phyloP scores from a whole-genome alignment of 2,888 invertebrate genomes.

The Megamerina dolium region DNA sequence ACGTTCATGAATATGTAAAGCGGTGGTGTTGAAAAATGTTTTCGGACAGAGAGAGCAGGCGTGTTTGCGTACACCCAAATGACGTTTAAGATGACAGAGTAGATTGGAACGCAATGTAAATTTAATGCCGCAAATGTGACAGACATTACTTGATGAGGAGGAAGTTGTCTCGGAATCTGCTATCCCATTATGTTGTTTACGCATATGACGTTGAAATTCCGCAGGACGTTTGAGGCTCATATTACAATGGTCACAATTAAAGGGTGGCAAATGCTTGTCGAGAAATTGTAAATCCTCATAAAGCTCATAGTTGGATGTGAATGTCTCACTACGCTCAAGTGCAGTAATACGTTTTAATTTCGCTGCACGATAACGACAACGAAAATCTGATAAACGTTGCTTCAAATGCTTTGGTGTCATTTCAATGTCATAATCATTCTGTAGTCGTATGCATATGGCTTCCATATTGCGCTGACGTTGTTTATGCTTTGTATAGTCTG shows the following conservation, averaged over 20 bases:
- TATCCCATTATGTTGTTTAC: constrained; percentile 24
- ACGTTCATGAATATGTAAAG: constrained; percentile 35
- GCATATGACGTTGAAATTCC: constrained; percentile 30
- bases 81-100: constrained; percentile 32
- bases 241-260: constrained; percentile 28
- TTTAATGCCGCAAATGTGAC: constrained; percentile 38
- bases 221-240: constrained; percentile 31
- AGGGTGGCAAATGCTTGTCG: constrained; percentile 37
- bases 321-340: constrained; percentile 22
- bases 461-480: constrained; percentile 32
- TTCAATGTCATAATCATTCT: constrained; percentile 31
- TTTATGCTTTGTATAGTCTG: constrained; percentile 34
- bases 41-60: constrained; percentile 33
- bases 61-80: constrained; percentile 31
- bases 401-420: constrained; percentile 33
- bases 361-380: constrained; percentile 33
- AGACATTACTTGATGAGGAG: constrained; percentile 27
- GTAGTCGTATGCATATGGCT: constrained; percentile 30
- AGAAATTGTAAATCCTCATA: constrained; percentile 31
- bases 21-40: constrained; percentile 34
- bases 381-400: constrained; percentile 34
- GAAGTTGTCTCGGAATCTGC: not conserved
- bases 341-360: constrained; percentile 30
- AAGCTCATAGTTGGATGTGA: constrained; percentile 30
- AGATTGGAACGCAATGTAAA: constrained; percentile 37